These are phyloP conservation scores for Macquaria ambigua DNA, from an alignment of 2,113 vertebrate genomes.

Conservation along the genomic window DNA sequence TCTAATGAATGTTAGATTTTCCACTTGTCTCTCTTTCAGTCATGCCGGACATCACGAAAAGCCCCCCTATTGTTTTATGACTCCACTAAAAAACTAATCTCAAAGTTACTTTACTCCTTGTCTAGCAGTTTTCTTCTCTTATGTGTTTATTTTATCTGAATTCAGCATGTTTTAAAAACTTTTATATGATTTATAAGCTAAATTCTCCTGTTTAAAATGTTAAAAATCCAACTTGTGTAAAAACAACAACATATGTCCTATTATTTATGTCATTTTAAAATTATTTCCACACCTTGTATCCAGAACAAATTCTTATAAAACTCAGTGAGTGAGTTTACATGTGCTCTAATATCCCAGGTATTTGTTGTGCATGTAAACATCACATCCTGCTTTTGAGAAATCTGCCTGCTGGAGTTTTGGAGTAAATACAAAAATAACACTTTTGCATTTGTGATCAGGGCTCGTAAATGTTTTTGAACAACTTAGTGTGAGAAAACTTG, in stretches of 20 bases:
- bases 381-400: conserved; percentile 1
- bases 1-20: conserved; percentile 51
- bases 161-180: background rate
- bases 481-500: background rate
- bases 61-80: conserved; percentile 60
- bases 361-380: background rate
- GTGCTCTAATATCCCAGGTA: no score
- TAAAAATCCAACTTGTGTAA: no score
- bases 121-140: conserved; percentile 15
- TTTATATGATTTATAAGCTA: background rate
- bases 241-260: background rate
- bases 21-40: conserved; percentile 35
- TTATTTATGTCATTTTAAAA: background rate
- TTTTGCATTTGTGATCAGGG: background rate
- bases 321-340: background rate
- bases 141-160: background rate
- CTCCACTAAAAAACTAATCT: conserved; percentile 28
- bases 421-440: background rate
- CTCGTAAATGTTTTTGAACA: background rate
- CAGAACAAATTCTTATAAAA: background rate
- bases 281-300: background rate
- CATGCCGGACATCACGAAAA: conserved; percentile 39
- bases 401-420: background rate
- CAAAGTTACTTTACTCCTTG: conserved; percentile 25
- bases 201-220: background rate